A percentile compares a stretch with the other conserved stretches of the same genome.
phyloP scores from a whole-genome alignment of 1,140 invertebrate genomes.

The Steinernema khuongi region DNA sequence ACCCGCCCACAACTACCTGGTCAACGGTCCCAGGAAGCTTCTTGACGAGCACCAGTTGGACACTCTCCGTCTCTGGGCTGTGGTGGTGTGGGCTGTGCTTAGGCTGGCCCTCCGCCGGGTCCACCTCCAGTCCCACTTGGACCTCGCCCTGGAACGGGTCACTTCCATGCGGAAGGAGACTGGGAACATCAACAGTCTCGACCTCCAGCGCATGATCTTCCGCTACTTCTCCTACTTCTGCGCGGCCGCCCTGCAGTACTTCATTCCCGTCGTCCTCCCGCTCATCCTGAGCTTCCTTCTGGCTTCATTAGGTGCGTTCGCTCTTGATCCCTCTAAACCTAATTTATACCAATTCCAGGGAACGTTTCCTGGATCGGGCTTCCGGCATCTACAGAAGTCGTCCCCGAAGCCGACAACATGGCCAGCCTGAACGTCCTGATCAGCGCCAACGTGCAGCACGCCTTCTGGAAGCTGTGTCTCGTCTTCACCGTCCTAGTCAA shows the following conservation, averaged over 20 bases:
- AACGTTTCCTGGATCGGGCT: not conserved
- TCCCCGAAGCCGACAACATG: not conserved
- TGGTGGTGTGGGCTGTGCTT: not conserved
- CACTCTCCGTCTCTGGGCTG: constrained; percentile 4
- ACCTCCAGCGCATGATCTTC: constrained; percentile 18
- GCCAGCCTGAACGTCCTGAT: constrained; percentile 6
- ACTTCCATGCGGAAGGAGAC: not conserved
- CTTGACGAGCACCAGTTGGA: constrained; percentile 10
- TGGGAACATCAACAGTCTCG: constrained; percentile 12
- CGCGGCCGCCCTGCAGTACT: constrained; percentile 15
- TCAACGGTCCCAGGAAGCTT: constrained; percentile 11
- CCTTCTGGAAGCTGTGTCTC: constrained; percentile 10
- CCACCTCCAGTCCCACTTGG: constrained; percentile 10
- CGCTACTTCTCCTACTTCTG: constrained; percentile 20
- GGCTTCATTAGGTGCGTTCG: not conserved
- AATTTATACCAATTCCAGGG: not conserved
- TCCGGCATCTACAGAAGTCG: not conserved
- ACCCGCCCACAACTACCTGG: not conserved
- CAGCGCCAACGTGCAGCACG: constrained; percentile 1
- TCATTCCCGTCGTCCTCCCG: constrained; percentile 6
- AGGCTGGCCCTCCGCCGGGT: not conserved
- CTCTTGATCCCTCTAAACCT: not conserved
- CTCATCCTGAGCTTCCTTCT: not conserved
- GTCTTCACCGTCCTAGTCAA: not conserved
- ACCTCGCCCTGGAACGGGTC: not conserved